Percentiles rank a stretch among this genome's conserved stretches.
phyloP scores from a whole-genome alignment of 1,140 invertebrate genomes.

The Palaemon carinicauda region DNA sequence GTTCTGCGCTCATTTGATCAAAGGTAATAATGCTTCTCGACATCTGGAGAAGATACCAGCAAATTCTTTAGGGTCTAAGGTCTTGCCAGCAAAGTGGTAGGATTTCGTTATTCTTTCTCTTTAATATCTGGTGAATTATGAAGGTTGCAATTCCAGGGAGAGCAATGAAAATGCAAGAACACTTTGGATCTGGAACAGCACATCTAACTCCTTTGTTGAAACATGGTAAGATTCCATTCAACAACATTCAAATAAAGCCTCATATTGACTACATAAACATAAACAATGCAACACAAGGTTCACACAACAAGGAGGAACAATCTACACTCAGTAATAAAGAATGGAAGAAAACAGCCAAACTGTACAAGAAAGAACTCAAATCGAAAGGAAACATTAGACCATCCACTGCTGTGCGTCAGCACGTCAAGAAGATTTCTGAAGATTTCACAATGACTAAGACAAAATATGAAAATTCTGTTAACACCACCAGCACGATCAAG shows the following conservation, averaged over 20 bases:
- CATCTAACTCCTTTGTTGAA: slow-evolving; percentile 16
- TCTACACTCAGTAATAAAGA: background rate
- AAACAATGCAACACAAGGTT: background rate
- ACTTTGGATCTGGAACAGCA: background rate
- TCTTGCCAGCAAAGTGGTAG: too few species aligned
- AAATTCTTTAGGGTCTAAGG: too few species aligned
- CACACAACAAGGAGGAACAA: background rate
- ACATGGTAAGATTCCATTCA: slow-evolving; percentile 21
- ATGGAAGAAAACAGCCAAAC: slow-evolving; percentile 24
- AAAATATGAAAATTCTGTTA: slow-evolving; percentile 50
- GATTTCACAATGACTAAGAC: slow-evolving; percentile 55
- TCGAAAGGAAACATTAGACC: slow-evolving; percentile 46
- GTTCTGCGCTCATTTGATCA: too few species aligned
- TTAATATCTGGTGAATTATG: background rate
- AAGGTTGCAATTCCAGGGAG: slow-evolving; percentile 46
- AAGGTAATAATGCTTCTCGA: too few species aligned
- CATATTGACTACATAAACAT: slow-evolving; percentile 19
- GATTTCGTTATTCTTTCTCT: too few species aligned
- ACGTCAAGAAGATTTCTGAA: slow-evolving; percentile 59
- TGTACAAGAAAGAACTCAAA: slow-evolving; percentile 48
- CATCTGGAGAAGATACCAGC: too few species aligned
- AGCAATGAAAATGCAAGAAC: slow-evolving; percentile 43
- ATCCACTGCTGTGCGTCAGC: slow-evolving; percentile 46
- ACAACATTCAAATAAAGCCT: slow-evolving; percentile 39
- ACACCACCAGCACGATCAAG: background rate